A percentile compares a stretch with the other conserved stretches of the same genome.
Evolutionary conservation across 2,797 vertebrate species (phyloP).

Genomic region (Peromyscus eremicus): DNA sequence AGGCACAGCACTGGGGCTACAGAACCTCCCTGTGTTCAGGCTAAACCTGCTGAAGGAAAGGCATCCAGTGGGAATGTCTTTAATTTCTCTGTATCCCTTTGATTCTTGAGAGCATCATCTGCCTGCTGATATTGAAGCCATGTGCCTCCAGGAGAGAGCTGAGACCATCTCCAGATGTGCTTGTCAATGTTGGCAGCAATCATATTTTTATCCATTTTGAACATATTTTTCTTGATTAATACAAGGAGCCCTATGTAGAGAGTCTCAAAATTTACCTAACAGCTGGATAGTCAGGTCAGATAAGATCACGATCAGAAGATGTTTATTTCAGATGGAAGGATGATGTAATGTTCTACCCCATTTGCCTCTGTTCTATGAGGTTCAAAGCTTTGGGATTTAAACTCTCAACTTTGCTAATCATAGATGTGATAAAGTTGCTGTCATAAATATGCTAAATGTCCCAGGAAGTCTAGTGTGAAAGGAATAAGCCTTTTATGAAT

Average conservation of each 20-base stretch:
- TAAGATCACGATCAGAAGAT: slow-evolving; percentile 15
- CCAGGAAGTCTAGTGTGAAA: slow-evolving; percentile 5
- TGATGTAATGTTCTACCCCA: not conserved
- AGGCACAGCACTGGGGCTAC: rapidly evolving
- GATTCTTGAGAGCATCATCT: slow-evolving; percentile 67
- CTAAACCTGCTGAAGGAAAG: not conserved
- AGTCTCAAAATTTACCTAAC: slow-evolving; percentile 60
- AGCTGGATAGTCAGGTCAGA: slow-evolving; percentile 10
- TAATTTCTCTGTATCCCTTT: slow-evolving; percentile 48
- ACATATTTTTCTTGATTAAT: slow-evolving; percentile 76
- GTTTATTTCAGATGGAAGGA: slow-evolving; percentile 15
- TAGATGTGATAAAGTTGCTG: slow-evolving; percentile 62
- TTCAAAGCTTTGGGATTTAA: slow-evolving; percentile 74
- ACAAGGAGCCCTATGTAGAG: slow-evolving; percentile 67
- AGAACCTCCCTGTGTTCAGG: not conserved
- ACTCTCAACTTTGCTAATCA: slow-evolving; percentile 69
- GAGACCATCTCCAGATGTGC: slow-evolving; percentile 73
- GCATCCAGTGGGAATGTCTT: slow-evolving; percentile 18
- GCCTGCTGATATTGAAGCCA: slow-evolving; percentile 71
- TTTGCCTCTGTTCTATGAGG: slow-evolving; percentile 8
- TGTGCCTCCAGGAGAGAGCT: slow-evolving; percentile 71
- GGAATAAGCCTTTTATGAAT: not conserved
- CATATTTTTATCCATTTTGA: slow-evolving; percentile 71
- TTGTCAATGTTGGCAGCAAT: slow-evolving; percentile 64
- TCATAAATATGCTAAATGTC: not conserved